Evolutionary conservation across 2,797 vertebrate species (phyloP).

Genomic region (Sciurus vulgaris): DNA sequence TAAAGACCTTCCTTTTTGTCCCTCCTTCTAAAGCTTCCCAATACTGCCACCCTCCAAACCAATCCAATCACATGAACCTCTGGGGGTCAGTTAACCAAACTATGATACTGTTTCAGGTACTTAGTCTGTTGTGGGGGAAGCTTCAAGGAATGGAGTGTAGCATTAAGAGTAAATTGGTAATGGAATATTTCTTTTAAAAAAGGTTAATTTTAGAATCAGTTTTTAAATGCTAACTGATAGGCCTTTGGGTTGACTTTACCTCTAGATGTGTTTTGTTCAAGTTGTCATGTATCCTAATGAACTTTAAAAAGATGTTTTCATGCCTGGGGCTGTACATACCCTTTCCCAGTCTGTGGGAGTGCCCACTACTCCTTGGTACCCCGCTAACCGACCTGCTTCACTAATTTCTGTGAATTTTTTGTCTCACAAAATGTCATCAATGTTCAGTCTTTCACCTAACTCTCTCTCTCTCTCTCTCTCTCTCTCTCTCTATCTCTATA

Average conservation of each 20-base stretch:
- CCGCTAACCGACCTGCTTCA: no score
- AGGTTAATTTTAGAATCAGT: background rate
- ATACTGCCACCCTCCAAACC: background rate
- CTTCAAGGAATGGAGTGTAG: background rate
- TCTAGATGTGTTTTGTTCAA: background rate
- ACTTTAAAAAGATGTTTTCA: background rate
- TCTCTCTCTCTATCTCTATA: no score
- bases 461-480: no score
- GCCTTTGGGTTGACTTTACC: background rate
- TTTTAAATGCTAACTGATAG: background rate
- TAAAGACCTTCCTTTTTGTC: background rate
- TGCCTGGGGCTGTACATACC: accelerated
- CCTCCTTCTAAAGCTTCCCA: no score
- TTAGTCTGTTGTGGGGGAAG: background rate
- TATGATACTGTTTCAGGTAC: background rate
- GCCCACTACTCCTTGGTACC: accelerated
- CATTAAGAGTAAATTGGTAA: background rate
- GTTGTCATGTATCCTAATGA: background rate
- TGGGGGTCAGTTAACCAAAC: no score
- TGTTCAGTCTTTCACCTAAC: background rate
- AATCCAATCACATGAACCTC: no score
- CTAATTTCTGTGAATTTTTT: background rate
- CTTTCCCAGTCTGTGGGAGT: background rate
- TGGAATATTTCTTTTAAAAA: background rate
- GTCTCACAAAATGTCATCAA: background rate